These are phyloP conservation scores for Pogonomyrmex barbatus DNA, from an alignment of 1,140 invertebrate genomes.

Conservation along the genomic window DNA sequence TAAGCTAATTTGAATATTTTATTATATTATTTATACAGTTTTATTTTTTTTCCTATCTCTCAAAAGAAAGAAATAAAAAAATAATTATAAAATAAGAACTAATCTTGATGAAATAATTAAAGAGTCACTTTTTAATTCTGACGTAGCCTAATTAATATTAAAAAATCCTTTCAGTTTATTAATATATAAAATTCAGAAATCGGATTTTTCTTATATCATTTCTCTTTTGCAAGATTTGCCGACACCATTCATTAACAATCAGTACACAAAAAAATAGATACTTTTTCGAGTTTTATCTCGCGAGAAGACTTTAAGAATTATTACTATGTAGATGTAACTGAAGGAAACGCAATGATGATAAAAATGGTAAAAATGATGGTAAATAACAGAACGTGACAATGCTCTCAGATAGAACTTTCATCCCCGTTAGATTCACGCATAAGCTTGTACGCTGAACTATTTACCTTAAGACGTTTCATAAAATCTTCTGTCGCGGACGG, in stretches of 20 bases:
- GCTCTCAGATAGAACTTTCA: constrained; percentile 44
- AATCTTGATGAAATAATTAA: background rate
- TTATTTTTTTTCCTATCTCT: background rate
- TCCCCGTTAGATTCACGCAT: constrained; percentile 3
- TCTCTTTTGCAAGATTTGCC: background rate
- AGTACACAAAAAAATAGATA: background rate
- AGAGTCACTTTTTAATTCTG: background rate
- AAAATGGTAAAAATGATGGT: constrained; percentile 28
- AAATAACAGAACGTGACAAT: constrained; percentile 54
- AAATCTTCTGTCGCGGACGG: constrained; percentile 46
- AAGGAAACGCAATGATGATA: constrained; percentile 41
- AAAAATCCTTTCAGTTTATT: background rate
- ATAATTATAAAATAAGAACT: background rate
- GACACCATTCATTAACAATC: background rate
- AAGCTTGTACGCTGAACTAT: constrained; percentile 44
- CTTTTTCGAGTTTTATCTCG: background rate
- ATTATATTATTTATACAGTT: background rate
- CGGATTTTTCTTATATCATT: background rate
- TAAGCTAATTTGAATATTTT: background rate
- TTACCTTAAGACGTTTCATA: constrained; percentile 60
- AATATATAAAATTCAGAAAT: background rate
- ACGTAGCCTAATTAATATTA: background rate
- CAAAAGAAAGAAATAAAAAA: background rate
- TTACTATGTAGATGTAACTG: background rate
- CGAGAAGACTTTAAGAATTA: background rate